A percentile compares a stretch with the other conserved stretches of the same genome.
These are phyloP conservation scores for Caenorhabditis sulstoni DNA, from an alignment of 2,888 invertebrate species.

Conservation along the genomic window DNA sequence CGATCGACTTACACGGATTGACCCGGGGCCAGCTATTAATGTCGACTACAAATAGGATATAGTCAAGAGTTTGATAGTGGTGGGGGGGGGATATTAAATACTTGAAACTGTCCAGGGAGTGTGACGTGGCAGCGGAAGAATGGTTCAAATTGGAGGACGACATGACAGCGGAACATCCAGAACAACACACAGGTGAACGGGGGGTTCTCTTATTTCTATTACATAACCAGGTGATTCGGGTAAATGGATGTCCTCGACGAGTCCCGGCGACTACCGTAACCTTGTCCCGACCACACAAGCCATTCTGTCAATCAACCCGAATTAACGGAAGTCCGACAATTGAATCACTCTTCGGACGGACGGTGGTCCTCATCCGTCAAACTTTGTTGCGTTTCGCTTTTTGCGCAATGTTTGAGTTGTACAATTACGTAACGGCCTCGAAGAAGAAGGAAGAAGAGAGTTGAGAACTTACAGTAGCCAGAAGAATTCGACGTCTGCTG, in stretches of 20 bases:
- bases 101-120: too few relatives aligned
- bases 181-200: too few relatives aligned
- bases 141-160: too few relatives aligned
- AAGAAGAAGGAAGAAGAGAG: too few relatives aligned
- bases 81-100: background rate
- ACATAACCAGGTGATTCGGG: constrained; percentile 8
- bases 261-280: background rate
- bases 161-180: too few relatives aligned
- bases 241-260: background rate
- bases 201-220: background rate
- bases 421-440: constrained; percentile 30
- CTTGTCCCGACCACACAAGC: constrained; percentile 2
- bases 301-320: constrained; percentile 30
- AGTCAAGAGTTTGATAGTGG: constrained; percentile 4
- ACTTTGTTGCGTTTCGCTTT: constrained; percentile 45
- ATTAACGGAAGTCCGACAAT: constrained; percentile 49
- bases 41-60: constrained; percentile 41
- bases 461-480: constrained; percentile 34
- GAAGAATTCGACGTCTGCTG: constrained; percentile 23
- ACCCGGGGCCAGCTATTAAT: constrained; percentile 41
- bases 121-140: too few relatives aligned
- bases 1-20: constrained; percentile 50
- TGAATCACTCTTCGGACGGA: constrained; percentile 21
- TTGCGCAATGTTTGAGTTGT: constrained; percentile 47
- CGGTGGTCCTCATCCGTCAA: constrained; percentile 32